A percentile compares a stretch with the other conserved stretches of the same genome.
phyloP scores from a whole-genome alignment of 2,888 invertebrate genomes.

The Vesta saturnalis region DNA sequence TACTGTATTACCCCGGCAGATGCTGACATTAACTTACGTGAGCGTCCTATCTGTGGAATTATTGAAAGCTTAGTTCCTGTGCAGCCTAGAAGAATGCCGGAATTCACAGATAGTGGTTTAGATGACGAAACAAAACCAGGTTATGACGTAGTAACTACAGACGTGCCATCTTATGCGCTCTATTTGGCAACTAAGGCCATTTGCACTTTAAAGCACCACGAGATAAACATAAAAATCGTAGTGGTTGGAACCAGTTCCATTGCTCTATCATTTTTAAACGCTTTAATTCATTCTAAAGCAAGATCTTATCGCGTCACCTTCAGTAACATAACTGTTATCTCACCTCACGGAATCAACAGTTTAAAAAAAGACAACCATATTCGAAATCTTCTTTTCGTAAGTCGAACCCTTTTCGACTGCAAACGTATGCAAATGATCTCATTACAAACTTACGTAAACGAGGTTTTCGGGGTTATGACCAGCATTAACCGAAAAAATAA shows the following conservation, averaged over 20 bases:
- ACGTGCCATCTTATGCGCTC: background rate
- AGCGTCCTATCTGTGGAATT: constrained; percentile 47
- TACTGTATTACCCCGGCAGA: constrained; percentile 66
- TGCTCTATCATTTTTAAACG: constrained; percentile 71
- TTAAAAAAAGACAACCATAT: constrained; percentile 54
- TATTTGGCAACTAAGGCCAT: constrained; percentile 48
- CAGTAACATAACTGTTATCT: constrained; percentile 76
- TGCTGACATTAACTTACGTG: constrained; percentile 27
- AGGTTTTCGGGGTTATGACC: constrained; percentile 69
- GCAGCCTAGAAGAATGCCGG: constrained; percentile 49
- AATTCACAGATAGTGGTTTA: constrained; percentile 36
- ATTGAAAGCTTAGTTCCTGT: constrained; percentile 51
- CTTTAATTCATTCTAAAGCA: constrained; percentile 66
- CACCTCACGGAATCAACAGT: constrained; percentile 68
- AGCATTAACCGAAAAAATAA: constrained; percentile 64
- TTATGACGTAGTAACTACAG: constrained; percentile 16
- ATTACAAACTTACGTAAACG: constrained; percentile 72
- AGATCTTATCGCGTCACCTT: constrained; percentile 66
- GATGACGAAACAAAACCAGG: constrained; percentile 36
- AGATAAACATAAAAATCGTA: constrained; percentile 70
- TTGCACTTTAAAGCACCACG: constrained; percentile 63
- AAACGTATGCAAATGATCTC: constrained; percentile 66
- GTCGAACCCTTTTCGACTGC: constrained; percentile 65
- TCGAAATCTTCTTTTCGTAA: constrained; percentile 65
- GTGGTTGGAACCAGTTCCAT: constrained; percentile 74